These are phyloP conservation scores for Eremobia ochroleuca DNA, from an alignment of 2,888 invertebrate genomes.

Conservation along the genomic window DNA sequence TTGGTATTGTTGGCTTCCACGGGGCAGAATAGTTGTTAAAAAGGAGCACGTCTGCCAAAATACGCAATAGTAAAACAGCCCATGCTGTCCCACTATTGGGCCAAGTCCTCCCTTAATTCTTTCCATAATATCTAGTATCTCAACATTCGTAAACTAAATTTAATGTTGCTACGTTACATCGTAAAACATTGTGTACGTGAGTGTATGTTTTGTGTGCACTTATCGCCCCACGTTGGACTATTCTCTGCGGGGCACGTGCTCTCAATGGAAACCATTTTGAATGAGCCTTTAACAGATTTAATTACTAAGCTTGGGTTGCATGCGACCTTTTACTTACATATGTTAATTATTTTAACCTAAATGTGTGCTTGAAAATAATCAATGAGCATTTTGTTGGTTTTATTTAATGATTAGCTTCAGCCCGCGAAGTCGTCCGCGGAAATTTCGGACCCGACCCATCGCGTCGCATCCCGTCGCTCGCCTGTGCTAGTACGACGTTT, in stretches of 20 bases:
- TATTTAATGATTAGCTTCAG: background rate
- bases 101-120: background rate
- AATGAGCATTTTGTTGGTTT: constrained; percentile 14
- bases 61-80: background rate
- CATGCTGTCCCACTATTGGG: background rate
- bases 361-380: background rate
- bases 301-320: constrained; percentile 52
- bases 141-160: background rate
- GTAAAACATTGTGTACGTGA: constrained; percentile 39
- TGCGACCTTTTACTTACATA: background rate
- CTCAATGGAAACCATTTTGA: constrained; percentile 61
- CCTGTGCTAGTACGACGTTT: no score
- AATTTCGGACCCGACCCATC: no score
- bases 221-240: constrained; percentile 42
- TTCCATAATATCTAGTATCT: background rate
- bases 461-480: no score
- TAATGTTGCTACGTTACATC: background rate
- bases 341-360: constrained; percentile 12
- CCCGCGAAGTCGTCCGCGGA: background rate
- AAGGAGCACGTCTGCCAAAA: background rate
- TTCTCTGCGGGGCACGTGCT: constrained; percentile 52
- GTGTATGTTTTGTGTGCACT: constrained; percentile 56
- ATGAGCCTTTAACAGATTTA: constrained; percentile 65
- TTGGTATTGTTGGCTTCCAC: background rate
- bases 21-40: background rate